A percentile compares a stretch with the other conserved stretches of the same genome.
Conservation (phyloP, 2,113 vertebrate genomes). For the Pterocles gutturalis region DNA sequence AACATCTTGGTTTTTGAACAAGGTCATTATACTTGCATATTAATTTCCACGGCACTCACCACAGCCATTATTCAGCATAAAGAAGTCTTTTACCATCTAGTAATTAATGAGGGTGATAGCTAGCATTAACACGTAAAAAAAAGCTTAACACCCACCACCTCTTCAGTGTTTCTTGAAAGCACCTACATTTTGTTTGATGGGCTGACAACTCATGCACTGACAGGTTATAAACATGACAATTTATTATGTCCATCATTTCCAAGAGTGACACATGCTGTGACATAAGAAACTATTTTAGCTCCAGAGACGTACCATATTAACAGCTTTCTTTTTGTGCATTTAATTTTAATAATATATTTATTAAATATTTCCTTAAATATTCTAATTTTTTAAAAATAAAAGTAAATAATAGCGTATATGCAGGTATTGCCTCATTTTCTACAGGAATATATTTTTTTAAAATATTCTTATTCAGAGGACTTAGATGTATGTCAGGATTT, state of each 20-base stretch:
- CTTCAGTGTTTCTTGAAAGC: background rate
- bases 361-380: background rate
- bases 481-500: background rate
- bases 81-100: background rate
- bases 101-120: background rate
- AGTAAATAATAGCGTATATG: background rate
- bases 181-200: background rate
- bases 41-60: background rate
- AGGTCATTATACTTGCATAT: background rate
- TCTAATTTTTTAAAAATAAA: background rate
- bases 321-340: background rate
- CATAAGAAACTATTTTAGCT: background rate
- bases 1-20: background rate
- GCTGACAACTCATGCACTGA: background rate
- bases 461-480: background rate
- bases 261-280: background rate
- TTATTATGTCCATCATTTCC: background rate
- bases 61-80: background rate
- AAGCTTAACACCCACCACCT: background rate
- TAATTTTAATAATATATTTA: background rate
- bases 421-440: background rate
- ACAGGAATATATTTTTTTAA: background rate
- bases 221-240: background rate
- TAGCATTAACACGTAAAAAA: background rate
- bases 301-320: background rate